A percentile compares a stretch with the other conserved stretches of the same genome.
Evolutionary conservation across 1,140 invertebrate species (phyloP).

Genomic region (Drosophila erecta): DNA sequence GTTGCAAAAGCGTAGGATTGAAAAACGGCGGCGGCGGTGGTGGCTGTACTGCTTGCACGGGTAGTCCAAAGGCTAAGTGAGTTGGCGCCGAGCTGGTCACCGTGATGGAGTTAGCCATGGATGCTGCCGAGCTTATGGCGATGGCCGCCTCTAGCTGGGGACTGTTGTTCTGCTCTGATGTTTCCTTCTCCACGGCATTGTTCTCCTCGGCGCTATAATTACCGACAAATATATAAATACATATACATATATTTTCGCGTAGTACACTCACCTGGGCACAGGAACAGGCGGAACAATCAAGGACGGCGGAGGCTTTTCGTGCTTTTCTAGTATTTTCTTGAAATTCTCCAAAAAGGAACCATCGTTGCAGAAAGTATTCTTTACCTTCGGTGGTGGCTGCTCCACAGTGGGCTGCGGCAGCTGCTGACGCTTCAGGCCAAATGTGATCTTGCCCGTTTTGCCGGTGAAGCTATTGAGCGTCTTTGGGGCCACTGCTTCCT

Average conservation of each 20-base stretch:
- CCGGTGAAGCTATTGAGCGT: conserved; percentile 67
- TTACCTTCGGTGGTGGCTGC: conserved; percentile 71
- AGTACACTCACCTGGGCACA: conserved; percentile 35
- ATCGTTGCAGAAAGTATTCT: conserved; percentile 90
- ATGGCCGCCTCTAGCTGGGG: conserved; percentile 33
- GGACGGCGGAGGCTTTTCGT: conserved; percentile 80
- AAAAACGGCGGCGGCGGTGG: conserved; percentile 83
- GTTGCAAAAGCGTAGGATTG: conserved; percentile 80
- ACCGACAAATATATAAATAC: neutral
- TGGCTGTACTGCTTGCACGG: conserved; percentile 73
- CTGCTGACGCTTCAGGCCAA: conserved; percentile 66
- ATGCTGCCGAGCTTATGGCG: conserved; percentile 46
- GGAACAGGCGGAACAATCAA: conserved; percentile 65
- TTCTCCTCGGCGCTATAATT: conserved; percentile 48
- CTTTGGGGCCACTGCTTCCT: conserved; percentile 46
- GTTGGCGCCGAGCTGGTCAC: conserved; percentile 71
- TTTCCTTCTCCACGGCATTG: conserved; percentile 33
- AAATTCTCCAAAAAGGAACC: conserved; percentile 91
- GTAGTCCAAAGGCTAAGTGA: conserved; percentile 64
- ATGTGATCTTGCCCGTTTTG: conserved; percentile 79
- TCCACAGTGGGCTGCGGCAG: conserved; percentile 67
- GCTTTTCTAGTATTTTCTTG: conserved; percentile 87
- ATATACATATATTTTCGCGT: too few species aligned
- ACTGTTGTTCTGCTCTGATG: conserved; percentile 30
- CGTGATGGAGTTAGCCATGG: conserved; percentile 45